Base-by-base conservation (phyloP, 2,888 invertebrate genomes). In the Lithophane leautieri region DNA sequence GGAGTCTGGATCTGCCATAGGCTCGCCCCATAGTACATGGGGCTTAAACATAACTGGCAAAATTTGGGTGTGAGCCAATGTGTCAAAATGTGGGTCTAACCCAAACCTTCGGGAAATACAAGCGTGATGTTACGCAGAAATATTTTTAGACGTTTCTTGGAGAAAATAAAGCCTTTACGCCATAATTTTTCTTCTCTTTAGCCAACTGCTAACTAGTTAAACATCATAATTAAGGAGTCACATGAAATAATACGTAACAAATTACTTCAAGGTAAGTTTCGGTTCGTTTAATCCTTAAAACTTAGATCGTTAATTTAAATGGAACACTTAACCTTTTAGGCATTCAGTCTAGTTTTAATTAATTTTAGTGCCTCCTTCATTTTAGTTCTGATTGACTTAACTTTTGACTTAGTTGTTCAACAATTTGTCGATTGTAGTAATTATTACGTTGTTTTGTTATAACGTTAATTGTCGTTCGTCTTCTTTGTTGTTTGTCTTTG, bases 231-330 rank as follows among this genome's bases (percentile, higher is more conserved):
- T 58, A 76, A 71, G 50, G 28, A 71, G 73, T 72, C 47, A 66
- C 69, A 82, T 74, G 7, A 74, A 83, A 85, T 83, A 78, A 67
- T 71, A 74, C 40, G 28, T 71, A 52, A 78, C 71, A 74, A 83
- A 83, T 75, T 67, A 70, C 70, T 73, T 66, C 22, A 63, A 85
- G 50, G 66, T 72, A 74, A 66, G 60, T 60, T 79, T 83, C 22
- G 47, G 66, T 63, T 76, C 65, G 81, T 69, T 86, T 61, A 71
- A 80, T 70, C 77, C 67, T 54, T 62, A 75, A 75, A 84, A 84
- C 86, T 84, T 86, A 40, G 70, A 74, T 86, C 84, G 65, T 84
- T 83, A 70, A 70, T 69, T 62, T 84, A 73, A 74, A 86, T 85
- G 58, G 83, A 78, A 85, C 73, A 78, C 65, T 83, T 82, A 78